Evolutionary conservation across 2,797 vertebrate species (phyloP), one percentile per base, ranked within the genome.

Genomic region (Glossophaga mutica): DNA sequence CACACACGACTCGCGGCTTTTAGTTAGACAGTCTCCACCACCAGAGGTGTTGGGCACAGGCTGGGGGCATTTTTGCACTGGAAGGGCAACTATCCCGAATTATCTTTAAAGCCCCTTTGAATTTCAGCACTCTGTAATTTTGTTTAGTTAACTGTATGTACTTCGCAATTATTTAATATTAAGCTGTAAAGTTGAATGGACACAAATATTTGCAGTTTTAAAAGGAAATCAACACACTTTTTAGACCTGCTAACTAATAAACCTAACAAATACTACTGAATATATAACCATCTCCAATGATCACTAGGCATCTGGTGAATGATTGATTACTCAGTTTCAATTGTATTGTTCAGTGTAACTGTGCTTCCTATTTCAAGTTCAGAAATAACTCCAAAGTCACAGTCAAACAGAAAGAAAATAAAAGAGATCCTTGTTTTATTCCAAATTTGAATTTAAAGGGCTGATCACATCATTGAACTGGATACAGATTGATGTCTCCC

Each of bases 361-460:
- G 29, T 85, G 71, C 71, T 90, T 93, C 50, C 44, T 8, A 93
- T 85, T 85, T 97, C 77, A 95, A 94, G 50, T 92, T 84, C 82
- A 95, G 95, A 82, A 90, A 94, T 85, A 34, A 92, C 59, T 96
- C 82, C 62, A 81, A 94, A 96, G 73, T 85, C 85, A 95, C 29
- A 90, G 70, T 39, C 68, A 89, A 83, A 90, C 3, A 48, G 55
- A 91, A 24, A 85, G 68, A 71, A 94, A 94, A 78, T 83, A 96
- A 95, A 81, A 24, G 44, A 81, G 5, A 19, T 77, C 65, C 81
- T 93, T 92, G 85, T 95, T 96, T 93, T 86, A 94, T n/a, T 90
- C 67, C 77, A 96, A 86, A 87, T 76, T 91, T 88, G 55, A 95
- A 96, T 95, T 52, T 96, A 85, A 95, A 95, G 77, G 48, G 21